Conservation (phyloP, 1,140 invertebrate species). For the Idris sp. region DNA sequence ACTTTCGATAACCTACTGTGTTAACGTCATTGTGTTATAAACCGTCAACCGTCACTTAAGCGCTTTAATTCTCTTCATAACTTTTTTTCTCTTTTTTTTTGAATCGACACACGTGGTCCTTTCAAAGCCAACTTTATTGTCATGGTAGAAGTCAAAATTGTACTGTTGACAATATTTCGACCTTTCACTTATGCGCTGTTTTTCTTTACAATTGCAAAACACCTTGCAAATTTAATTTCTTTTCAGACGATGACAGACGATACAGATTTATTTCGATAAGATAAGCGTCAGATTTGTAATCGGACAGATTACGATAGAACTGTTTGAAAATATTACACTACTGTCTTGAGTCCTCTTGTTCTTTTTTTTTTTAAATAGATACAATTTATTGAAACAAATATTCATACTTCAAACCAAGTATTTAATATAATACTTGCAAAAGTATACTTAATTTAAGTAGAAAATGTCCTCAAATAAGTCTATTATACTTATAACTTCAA, state of each 20-base stretch:
- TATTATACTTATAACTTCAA: too few species aligned
- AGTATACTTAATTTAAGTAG: too few species aligned
- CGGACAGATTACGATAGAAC: slow-evolving; percentile 28
- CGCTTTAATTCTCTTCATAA: too few species aligned
- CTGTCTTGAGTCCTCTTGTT: slow-evolving; percentile 8
- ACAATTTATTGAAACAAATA: too few species aligned
- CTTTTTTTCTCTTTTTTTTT: slow-evolving; percentile 13
- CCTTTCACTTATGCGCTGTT: background rate
- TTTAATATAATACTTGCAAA: slow-evolving; percentile 10
- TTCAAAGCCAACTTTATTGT: slow-evolving; percentile 22
- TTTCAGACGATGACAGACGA: background rate
- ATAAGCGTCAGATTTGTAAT: slow-evolving; percentile 40
- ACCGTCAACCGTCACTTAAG: slow-evolving; percentile 53
- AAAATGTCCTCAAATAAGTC: too few species aligned
- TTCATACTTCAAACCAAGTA: too few species aligned
- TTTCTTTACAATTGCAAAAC: background rate
- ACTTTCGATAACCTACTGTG: slow-evolving; percentile 69
- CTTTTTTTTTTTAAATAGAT: too few species aligned
- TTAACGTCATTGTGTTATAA: slow-evolving; percentile 60
- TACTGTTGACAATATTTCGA: background rate
- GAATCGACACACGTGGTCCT: slow-evolving; percentile 35
- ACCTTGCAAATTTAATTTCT: slow-evolving; percentile 3
- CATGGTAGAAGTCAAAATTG: slow-evolving; percentile 10
- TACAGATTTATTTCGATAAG: slow-evolving; percentile 27
- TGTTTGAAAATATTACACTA: slow-evolving; percentile 12